phyloP scores from a whole-genome alignment of 1,140 invertebrate species.

The Drosophila kurseongensis region DNA sequence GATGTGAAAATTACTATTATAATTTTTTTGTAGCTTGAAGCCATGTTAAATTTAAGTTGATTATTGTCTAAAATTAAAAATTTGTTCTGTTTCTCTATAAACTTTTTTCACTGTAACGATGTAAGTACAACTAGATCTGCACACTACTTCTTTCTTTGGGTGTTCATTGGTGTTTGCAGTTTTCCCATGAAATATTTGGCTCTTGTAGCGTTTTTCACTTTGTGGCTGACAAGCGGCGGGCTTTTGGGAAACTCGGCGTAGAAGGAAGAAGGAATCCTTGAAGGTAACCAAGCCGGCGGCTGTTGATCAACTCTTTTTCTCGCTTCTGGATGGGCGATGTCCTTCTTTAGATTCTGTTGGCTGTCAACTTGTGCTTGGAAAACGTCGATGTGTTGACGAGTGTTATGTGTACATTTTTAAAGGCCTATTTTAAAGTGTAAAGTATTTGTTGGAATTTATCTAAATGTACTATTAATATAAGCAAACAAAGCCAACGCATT shows the following conservation, averaged over 20 bases:
- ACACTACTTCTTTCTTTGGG: constrained; percentile 8
- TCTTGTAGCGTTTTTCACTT: constrained; percentile 73
- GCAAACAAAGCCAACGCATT: too few relatives aligned
- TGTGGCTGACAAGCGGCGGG: constrained; percentile 39
- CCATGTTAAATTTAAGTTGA: too few relatives aligned
- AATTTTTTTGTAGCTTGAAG: background rate
- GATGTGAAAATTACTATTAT: background rate
- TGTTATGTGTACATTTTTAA: too few relatives aligned
- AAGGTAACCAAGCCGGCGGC: constrained; percentile 54
- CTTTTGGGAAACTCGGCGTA: constrained; percentile 9
- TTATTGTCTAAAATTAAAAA: background rate
- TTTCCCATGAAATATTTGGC: constrained; percentile 75
- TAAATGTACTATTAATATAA: too few relatives aligned
- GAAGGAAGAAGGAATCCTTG: constrained; percentile 16
- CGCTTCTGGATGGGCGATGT: constrained; percentile 2
- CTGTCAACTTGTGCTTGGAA: constrained; percentile 1
- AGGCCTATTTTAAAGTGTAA: too few relatives aligned
- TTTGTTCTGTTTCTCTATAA: too few relatives aligned
- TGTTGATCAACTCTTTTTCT: constrained; percentile 18
- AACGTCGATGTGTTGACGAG: background rate
- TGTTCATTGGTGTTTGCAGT: constrained; percentile 30
- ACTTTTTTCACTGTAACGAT: background rate
- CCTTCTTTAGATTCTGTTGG: background rate
- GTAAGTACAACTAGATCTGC: constrained; percentile 9
- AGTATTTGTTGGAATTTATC: too few relatives aligned